phyloP scores from a whole-genome alignment of 2,113 vertebrate species.

The Lamprotornis superbus region DNA sequence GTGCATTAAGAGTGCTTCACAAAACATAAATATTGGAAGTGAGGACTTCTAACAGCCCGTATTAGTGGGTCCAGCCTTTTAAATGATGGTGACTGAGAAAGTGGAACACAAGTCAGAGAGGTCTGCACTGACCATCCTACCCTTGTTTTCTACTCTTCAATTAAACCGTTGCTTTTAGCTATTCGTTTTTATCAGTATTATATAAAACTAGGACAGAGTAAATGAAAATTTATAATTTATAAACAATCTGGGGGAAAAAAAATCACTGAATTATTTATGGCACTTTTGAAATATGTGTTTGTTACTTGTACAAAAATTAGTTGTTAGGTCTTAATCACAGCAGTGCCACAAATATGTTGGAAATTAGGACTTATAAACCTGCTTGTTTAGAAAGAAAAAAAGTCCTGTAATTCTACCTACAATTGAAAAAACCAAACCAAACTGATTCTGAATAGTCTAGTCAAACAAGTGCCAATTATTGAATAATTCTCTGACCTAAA shows the following conservation, averaged over 20 bases:
- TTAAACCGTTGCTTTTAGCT: constrained; percentile 60
- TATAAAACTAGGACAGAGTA: constrained; percentile 79
- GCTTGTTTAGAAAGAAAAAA: constrained; percentile 58
- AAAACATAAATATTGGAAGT: constrained; percentile 46
- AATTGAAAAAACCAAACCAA: constrained; percentile 75
- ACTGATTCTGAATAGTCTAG: constrained; percentile 76
- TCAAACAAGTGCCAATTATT: constrained; percentile 91
- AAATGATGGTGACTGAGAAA: constrained; percentile 12
- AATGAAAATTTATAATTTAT: constrained; percentile 85
- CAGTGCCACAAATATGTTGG: constrained; percentile 71
- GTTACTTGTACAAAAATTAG: constrained; percentile 78
- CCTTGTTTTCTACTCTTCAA: constrained; percentile 46
- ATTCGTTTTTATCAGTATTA: constrained; percentile 66
- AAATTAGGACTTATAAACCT: constrained; percentile 75
- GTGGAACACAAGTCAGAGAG: constrained; percentile 21
- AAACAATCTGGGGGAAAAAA: constrained; percentile 76
- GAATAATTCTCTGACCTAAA: constrained; percentile 87
- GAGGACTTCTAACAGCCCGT: neutral
- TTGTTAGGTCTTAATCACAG: constrained; percentile 76
- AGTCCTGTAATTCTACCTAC: constrained; percentile 75
- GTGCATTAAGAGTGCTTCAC: constrained; percentile 48
- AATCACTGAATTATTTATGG: constrained; percentile 79
- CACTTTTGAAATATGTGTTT: constrained; percentile 79
- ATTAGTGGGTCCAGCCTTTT: constrained; percentile 4
- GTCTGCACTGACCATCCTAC: constrained; percentile 52